These are phyloP conservation scores for Panagrolaimus sp. DNA, from an alignment of 1,140 invertebrate species.

Conservation along the genomic window DNA sequence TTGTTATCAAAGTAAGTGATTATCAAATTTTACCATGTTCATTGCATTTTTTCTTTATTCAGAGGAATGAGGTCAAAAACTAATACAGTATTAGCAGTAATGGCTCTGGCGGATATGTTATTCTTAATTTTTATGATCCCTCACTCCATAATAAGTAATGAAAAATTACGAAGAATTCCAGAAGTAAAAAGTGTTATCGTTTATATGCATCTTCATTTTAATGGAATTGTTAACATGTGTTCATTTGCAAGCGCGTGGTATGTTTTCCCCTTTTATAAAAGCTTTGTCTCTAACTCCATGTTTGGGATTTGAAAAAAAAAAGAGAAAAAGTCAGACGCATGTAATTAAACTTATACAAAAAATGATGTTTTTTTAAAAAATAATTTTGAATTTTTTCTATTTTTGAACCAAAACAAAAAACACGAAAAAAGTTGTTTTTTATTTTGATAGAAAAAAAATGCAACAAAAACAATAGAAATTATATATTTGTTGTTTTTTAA, in stretches of 20 bases:
- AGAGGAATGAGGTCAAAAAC: conserved; percentile 43
- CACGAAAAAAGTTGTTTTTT: too few species aligned
- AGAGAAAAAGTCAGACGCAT: too few species aligned
- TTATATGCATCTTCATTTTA: conserved; percentile 34
- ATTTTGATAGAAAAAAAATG: conserved; percentile 1
- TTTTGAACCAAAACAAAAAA: too few species aligned
- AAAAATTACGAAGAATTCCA: conserved; percentile 15
- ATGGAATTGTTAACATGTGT: conserved; percentile 33
- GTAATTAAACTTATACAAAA: not conserved
- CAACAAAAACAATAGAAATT: too few species aligned
- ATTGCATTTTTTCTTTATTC: conserved; percentile 18
- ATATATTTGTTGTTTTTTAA: conserved; percentile 19
- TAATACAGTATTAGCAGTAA: conserved; percentile 36
- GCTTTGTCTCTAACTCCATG: not conserved
- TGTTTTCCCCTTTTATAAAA: not conserved
- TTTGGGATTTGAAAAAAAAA: not conserved
- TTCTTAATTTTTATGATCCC: conserved; percentile 45
- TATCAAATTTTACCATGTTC: too few species aligned
- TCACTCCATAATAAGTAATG: conserved; percentile 33
- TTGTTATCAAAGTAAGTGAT: conserved; percentile 43
- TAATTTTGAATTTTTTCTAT: not conserved
- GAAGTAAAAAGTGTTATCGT: conserved; percentile 26
- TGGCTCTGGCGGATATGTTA: conserved; percentile 42
- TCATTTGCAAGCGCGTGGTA: conserved; percentile 46
- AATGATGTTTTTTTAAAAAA: not conserved